Evolutionary conservation across 2,113 vertebrate species (phyloP), one percentile per base, ranked within the genome.

Genomic region (Neomonachus schauinslandi): DNA sequence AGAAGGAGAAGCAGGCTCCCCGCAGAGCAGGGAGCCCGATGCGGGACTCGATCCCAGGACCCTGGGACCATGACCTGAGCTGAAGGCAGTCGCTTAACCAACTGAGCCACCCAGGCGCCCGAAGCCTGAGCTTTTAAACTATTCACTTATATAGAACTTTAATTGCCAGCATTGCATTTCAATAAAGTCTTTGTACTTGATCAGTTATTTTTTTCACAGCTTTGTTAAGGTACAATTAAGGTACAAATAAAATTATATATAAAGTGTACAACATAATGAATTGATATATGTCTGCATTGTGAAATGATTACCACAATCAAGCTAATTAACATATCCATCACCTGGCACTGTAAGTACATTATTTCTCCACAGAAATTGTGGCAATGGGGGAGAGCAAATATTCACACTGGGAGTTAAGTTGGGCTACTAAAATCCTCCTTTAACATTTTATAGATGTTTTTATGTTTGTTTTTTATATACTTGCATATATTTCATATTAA

Each of bases 231-330:
- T 69, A 46, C 46, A 53, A 21, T 46, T 94, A 15, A 36, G 36
- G 74, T 59, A 87, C 72, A 79, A 86, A 55, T 93, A 87, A 69
- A 94, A 87, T n/a, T 69, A 69, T 28, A 79, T n/a, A 21, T 79
- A 67, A 80, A 86, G n/a, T 55, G 21, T 55, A 46, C 61, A 79
- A 15, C 31, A 63, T 39, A 6, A 63, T 79, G 36, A 79, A 57
- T 79, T 87, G n/a, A 55, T 93, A n/a, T 55, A 67, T 7, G 24
- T 46, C 21, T 79, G 36, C 21, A 69, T 14, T 46, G n/a, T 65
- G 42, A 88, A 88, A 39, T 71, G 10, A 57, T 55, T 72, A 88
- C 7, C 14, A 49, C 74, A 36, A 51, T 77, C 42, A 36, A 79
- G 57, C 77, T 51, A 51, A 90, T 90, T 65, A 90, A 36, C 33